Conservation (phyloP, 2,888 invertebrate genomes). For the Busseola fusca region DNA sequence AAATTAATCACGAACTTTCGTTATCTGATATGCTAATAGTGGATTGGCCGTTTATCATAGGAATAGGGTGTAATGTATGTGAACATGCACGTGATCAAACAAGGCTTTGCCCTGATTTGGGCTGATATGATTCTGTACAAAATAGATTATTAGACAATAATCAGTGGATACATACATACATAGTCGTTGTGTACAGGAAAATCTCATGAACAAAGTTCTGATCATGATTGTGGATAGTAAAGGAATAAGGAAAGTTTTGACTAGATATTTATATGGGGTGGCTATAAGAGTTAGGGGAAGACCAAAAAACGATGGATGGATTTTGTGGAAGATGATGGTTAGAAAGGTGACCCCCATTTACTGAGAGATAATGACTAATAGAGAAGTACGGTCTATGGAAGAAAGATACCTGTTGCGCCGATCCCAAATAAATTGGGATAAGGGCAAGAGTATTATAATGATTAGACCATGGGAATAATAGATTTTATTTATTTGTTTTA, state of each 20-base stretch:
- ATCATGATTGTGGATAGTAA: neutral
- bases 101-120: neutral
- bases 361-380: neutral
- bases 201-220: neutral
- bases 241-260: neutral
- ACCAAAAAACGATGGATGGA: neutral
- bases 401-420: neutral
- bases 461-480: neutral
- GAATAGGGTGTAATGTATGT: neutral
- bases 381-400: neutral
- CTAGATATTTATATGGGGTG: neutral
- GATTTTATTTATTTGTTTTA: neutral
- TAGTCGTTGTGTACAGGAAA: neutral
- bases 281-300: neutral
- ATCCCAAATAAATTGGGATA: neutral
- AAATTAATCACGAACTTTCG: slow-evolving; percentile 20
- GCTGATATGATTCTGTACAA: neutral
- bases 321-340: neutral
- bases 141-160: neutral
- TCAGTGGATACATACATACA: neutral
- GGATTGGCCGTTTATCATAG: neutral
- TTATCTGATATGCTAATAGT: slow-evolving; percentile 26
- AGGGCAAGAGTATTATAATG: accelerated
- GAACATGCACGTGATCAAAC: slow-evolving; percentile 4
- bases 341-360: neutral